Conservation (phyloP, 2,113 vertebrate species). For the Saguinus midas region DNA sequence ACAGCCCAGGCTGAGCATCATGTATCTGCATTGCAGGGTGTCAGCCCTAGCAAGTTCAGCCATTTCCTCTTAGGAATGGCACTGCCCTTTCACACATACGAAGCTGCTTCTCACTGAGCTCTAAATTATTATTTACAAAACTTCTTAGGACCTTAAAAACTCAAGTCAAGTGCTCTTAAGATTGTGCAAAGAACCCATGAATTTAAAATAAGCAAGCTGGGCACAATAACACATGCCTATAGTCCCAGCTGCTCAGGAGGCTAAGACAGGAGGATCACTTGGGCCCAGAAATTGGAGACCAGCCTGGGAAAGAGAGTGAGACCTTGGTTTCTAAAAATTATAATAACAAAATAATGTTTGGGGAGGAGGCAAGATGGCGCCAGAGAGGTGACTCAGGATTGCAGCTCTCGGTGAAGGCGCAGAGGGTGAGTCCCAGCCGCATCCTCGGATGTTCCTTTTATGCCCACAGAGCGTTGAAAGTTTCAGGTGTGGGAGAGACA, state of each 20-base stretch:
- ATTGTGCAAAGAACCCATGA: not conserved
- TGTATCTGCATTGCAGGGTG: accelerated
- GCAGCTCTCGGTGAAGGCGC: too few relatives aligned
- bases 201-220: not conserved
- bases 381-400: too few relatives aligned
- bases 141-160: not conserved
- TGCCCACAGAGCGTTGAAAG: too few relatives aligned
- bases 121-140: not conserved
- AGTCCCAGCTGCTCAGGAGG: not conserved
- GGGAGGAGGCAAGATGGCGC: too few relatives aligned
- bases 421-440: too few relatives aligned
- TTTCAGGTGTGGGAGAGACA: too few relatives aligned
- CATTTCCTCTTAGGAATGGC: not conserved
- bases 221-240: not conserved
- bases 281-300: not conserved
- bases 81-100: not conserved
- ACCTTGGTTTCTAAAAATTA: not conserved
- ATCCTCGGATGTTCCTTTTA: too few relatives aligned
- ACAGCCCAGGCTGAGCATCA: accelerated
- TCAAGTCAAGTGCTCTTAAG: not conserved
- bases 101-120: not conserved
- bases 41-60: not conserved
- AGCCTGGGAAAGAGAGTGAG: not conserved
- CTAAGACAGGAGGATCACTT: not conserved
- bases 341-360: not conserved